Evolutionary conservation across 2,797 vertebrate species (phyloP), one percentile per base, ranked within the genome.

Genomic region (Halcyon badia): DNA sequence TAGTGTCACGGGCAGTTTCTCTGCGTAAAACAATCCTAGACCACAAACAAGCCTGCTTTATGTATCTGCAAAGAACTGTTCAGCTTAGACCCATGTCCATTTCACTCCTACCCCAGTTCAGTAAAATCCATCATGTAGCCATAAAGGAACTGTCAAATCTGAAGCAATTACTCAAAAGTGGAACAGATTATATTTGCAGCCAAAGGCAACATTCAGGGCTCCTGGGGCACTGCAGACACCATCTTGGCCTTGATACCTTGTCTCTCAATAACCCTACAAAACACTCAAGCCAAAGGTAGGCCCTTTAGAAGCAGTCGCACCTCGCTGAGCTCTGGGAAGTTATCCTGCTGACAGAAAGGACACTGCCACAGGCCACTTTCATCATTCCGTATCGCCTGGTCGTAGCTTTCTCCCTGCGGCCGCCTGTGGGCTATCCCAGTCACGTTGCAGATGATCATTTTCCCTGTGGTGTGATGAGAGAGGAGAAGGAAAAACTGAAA

Each of bases 291-390:
- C 52, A 71, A 79, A 94, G n/a, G 17, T n/a, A 87, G 62, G 7
- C 7, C 31, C 7, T 3, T 48, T 3, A 39, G 82, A 46, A 86
- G 85, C 66, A 69, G 33, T 12, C 97, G 13, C 66, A 99, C 99
- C 99, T 99, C 99, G 2, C 99, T 99, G 79, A 99, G 99, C 84
- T 99, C 99, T 42, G 99, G 99, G 72, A 99, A 99, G 97, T 99
- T 99, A 98, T 99, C 99, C 97, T 99, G 99, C 89, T 99, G 99
- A 88, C 99, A 99, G 98, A 99, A 99, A 60, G 99, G 99, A 97
- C 99, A 99, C 95, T 99, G 99, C 99, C 99, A 99, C 30, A 99
- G 98, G 8, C 99, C 99, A 0, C 99, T 99, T 71, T 99, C 97
- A 6, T 99, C 99, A 0, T 99, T 99, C 49, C 99, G 98, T 90